A percentile compares a stretch with the other conserved stretches of the same genome.
Evolutionary conservation across 2,797 vertebrate genomes (phyloP).

Genomic region (Pangasius djambal): DNA sequence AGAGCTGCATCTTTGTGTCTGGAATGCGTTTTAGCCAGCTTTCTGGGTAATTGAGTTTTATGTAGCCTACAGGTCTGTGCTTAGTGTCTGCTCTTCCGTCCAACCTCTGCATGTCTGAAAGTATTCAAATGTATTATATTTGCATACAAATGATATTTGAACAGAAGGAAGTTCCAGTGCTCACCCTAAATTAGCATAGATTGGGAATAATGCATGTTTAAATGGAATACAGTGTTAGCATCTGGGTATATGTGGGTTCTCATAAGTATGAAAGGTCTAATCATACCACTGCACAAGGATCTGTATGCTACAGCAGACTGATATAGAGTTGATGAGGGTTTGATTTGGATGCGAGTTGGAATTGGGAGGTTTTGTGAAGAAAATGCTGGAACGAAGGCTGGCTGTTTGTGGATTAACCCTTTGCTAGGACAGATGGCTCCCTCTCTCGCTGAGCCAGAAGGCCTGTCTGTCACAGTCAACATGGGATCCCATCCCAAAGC

Average conservation of each 20-base stretch:
- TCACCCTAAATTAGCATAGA: neutral
- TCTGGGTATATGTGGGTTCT: neutral
- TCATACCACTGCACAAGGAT: neutral
- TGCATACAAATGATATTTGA: slow-evolving; percentile 43
- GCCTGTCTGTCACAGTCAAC: slow-evolving; percentile 53
- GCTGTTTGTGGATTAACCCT: slow-evolving; percentile 83
- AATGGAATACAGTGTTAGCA: neutral
- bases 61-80: slow-evolving; percentile 42
- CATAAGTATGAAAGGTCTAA: neutral
- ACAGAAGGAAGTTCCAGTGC: neutral
- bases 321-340: neutral
- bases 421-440: slow-evolving; percentile 76
- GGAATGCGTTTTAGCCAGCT: slow-evolving; percentile 45
- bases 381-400: slow-evolving; percentile 74
- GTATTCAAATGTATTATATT: slow-evolving; percentile 43
- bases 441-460: slow-evolving; percentile 68
- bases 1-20: slow-evolving; percentile 18
- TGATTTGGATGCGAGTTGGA: slow-evolving; percentile 9
- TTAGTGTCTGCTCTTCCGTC: slow-evolving; percentile 12
- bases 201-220: neutral
- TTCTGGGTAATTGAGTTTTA: slow-evolving; percentile 61
- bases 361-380: slow-evolving; percentile 71
- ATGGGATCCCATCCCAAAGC: slow-evolving; percentile 47
- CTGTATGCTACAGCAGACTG: neutral
- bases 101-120: neutral